Conservation (phyloP, 2,888 invertebrate species). For the Andrena hattorfiana region DNA sequence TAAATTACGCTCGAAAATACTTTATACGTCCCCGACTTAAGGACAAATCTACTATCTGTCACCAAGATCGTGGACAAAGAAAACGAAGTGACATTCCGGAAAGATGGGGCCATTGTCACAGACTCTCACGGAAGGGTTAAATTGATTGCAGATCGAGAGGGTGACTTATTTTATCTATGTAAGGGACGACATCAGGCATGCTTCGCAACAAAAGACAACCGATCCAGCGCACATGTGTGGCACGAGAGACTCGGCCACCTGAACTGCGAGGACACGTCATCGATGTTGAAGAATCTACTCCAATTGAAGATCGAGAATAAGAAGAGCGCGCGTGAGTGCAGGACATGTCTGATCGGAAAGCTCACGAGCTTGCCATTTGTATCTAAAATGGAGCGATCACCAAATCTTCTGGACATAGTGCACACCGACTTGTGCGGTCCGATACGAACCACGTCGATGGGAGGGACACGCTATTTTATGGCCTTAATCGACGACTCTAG, state of each 20-base stretch:
- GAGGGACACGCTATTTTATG: neutral
- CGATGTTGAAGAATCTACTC: slow-evolving; percentile 7
- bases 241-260: slow-evolving; percentile 12
- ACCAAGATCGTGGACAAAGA: neutral
- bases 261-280: slow-evolving; percentile 1
- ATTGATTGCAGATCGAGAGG: slow-evolving; percentile 5
- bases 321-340: neutral
- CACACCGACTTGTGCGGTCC: slow-evolving; percentile 20
- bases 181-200: neutral
- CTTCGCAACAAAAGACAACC: neutral
- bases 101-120: neutral
- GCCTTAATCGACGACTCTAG: slow-evolving; percentile 7
- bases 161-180: neutral
- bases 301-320: neutral
- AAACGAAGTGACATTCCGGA: neutral
- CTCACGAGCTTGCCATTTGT: neutral
- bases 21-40: neutral
- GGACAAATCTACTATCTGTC: neutral
- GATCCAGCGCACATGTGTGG: neutral
- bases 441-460: slow-evolving; percentile 3
- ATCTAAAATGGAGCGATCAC: slow-evolving; percentile 9
- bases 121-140: neutral
- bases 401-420: neutral
- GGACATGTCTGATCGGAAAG: neutral
- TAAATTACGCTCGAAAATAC: neutral